These are phyloP conservation scores for Bicyclus anynana DNA, from an alignment of 1,140 invertebrate species.

Conservation along the genomic window DNA sequence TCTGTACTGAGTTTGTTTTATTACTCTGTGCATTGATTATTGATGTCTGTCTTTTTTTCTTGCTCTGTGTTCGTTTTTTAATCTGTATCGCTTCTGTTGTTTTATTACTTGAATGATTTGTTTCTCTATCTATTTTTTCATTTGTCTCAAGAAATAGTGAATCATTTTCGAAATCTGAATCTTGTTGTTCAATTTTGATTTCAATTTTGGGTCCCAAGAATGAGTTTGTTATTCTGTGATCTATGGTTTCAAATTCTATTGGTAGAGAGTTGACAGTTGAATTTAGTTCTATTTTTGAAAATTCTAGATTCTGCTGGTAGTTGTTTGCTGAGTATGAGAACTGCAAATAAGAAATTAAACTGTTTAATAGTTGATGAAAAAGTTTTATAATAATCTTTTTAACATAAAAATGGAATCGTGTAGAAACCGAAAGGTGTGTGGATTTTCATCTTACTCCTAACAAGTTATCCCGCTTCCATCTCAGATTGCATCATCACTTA, in stretches of 20 bases:
- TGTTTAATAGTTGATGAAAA: no score
- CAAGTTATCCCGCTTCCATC: no score
- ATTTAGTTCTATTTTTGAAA: slow-evolving; percentile 28
- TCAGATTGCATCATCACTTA: no score
- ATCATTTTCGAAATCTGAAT: slow-evolving; percentile 30
- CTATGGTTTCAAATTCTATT: slow-evolving; percentile 20
- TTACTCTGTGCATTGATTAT: slow-evolving; percentile 13
- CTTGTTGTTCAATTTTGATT: slow-evolving; percentile 39
- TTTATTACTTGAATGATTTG: neutral
- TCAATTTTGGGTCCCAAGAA: slow-evolving; percentile 31
- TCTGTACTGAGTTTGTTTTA: neutral
- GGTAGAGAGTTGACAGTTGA: slow-evolving; percentile 23
- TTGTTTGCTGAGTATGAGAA: neutral
- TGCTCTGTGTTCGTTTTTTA: no score
- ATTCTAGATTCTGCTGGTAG: neutral
- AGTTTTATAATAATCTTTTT: no score
- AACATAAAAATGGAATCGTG: no score
- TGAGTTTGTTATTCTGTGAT: neutral
- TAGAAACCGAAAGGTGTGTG: no score
- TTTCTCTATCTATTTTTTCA: slow-evolving; percentile 26
- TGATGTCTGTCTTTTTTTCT: neutral
- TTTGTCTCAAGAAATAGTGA: slow-evolving; percentile 27
- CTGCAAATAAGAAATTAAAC: neutral
- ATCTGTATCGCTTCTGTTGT: no score
- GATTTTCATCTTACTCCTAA: no score